phyloP scores from a whole-genome alignment of 2,113 vertebrate species.

The Myrmophylax atrothorax region DNA sequence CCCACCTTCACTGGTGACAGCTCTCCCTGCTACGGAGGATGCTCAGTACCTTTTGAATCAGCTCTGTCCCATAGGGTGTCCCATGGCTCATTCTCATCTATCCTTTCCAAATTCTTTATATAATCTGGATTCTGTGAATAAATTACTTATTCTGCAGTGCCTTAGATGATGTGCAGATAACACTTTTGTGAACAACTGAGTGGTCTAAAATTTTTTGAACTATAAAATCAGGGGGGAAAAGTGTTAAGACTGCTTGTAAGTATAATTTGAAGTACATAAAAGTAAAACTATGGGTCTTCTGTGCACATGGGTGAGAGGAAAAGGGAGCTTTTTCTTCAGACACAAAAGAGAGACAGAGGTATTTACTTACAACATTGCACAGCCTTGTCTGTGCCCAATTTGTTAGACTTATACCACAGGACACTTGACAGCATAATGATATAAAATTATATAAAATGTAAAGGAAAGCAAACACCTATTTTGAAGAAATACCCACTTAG shows the following conservation, averaged over 20 bases:
- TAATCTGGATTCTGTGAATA: neutral
- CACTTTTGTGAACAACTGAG: neutral
- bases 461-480: constrained; percentile 57
- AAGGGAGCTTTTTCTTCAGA: neutral
- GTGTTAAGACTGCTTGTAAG: neutral
- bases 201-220: neutral
- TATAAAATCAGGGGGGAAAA: neutral
- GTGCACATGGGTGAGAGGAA: neutral
- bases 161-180: neutral
- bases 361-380: neutral
- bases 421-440: constrained; percentile 52
- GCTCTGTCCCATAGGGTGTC: neutral
- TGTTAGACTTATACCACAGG: neutral
- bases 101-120: neutral
- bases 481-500: constrained; percentile 43
- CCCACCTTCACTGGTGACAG: neutral
- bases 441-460: constrained; percentile 39
- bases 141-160: neutral
- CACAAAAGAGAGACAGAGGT: neutral
- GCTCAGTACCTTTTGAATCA: neutral
- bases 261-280: neutral
- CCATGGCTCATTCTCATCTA: neutral
- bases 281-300: neutral
- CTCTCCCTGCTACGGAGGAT: neutral
- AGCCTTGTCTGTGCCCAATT: neutral